phyloP scores from a whole-genome alignment of 2,113 vertebrate genomes.

The Xerus inauris region DNA sequence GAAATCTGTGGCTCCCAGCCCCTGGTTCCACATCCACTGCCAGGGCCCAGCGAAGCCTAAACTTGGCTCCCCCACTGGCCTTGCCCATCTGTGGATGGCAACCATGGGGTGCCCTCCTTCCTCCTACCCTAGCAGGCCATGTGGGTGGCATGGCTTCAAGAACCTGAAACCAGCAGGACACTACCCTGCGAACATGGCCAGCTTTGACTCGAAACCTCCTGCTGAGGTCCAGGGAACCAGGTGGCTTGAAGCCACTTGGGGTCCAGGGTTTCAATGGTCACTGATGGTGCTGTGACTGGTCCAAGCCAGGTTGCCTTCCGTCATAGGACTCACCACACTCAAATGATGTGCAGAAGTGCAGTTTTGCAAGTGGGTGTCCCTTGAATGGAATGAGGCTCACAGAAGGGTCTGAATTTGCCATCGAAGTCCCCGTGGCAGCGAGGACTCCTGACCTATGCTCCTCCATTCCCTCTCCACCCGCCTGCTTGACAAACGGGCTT shows the following conservation, averaged over 20 bases:
- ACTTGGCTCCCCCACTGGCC: neutral
- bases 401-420: neutral
- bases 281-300: neutral
- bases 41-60: neutral
- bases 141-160: neutral
- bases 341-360: neutral
- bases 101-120: too few species aligned
- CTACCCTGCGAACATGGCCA: neutral
- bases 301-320: neutral
- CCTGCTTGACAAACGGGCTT: neutral
- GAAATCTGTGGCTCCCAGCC: neutral
- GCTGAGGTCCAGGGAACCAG: neutral
- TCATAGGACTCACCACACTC: fast-evolving
- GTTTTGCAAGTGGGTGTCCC: neutral
- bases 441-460: too few species aligned
- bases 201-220: neutral
- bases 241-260: neutral
- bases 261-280: neutral
- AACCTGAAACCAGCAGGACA: neutral
- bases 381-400: fast-evolving
- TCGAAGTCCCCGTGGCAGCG: too few species aligned
- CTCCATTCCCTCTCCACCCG: neutral
- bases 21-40: too few species aligned
- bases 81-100: too few species aligned
- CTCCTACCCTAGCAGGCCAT: too few species aligned